phyloP scores from a whole-genome alignment of 2,888 invertebrate genomes.

The Tetrapedia diversipes region DNA sequence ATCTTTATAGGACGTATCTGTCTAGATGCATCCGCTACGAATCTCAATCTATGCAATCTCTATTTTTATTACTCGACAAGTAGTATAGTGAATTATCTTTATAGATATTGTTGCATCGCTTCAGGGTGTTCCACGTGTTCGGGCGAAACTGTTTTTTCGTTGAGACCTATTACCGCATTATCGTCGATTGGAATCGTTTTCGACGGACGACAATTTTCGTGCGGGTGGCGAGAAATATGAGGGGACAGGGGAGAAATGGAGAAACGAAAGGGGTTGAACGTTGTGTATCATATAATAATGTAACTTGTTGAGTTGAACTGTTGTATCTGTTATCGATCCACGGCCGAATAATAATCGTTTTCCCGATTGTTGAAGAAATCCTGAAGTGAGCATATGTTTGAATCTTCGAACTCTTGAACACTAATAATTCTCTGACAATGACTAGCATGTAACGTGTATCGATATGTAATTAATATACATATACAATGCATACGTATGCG shows the following conservation, averaged over 20 bases:
- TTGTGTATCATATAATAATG: constrained; percentile 14
- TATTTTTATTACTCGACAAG: constrained; percentile 82
- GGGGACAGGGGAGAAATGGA: not conserved
- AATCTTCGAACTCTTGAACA: constrained; percentile 73
- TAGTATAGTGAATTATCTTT: constrained; percentile 67
- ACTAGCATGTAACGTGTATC: constrained; percentile 76
- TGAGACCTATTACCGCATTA: not conserved
- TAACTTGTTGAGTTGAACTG: constrained; percentile 40
- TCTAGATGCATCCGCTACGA: constrained; percentile 80
- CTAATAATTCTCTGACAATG: constrained; percentile 79
- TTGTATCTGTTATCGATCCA: constrained; percentile 37
- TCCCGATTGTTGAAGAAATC: constrained; percentile 48
- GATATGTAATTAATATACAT: constrained; percentile 69
- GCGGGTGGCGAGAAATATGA: not conserved
- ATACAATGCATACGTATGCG: constrained; percentile 26
- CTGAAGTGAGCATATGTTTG: constrained; percentile 69
- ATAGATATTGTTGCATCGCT: constrained; percentile 62
- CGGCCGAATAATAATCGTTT: constrained; percentile 37
- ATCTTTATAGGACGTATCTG: constrained; percentile 73
- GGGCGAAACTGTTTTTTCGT: constrained; percentile 19
- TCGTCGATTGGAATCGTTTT: constrained; percentile 7
- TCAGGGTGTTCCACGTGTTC: constrained; percentile 42
- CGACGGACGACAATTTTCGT: constrained; percentile 8
- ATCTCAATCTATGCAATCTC: constrained; percentile 82
- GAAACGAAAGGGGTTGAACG: not conserved